Conservation (phyloP, 2,888 invertebrate species). For the Willowsia nigromaculata region DNA sequence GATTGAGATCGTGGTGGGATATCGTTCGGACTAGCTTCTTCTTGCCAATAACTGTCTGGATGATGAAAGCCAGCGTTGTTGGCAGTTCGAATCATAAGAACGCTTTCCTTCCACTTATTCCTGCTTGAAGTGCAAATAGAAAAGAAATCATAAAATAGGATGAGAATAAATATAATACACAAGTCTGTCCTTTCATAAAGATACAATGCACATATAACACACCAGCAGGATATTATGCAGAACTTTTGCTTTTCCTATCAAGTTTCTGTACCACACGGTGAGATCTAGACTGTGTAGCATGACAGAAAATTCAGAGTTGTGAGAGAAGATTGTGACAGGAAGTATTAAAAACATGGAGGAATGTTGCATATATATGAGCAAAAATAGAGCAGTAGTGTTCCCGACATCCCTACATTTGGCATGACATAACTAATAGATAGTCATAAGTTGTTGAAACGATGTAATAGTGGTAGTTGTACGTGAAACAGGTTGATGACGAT, state of each 20-base stretch:
- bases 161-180: neutral
- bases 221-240: neutral
- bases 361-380: too few relatives aligned
- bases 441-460: neutral
- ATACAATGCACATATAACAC: neutral
- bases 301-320: neutral
- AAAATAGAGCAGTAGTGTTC: neutral
- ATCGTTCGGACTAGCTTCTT: slow-evolving; percentile 76
- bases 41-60: slow-evolving; percentile 77
- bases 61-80: slow-evolving; percentile 75
- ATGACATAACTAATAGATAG: neutral
- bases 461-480: slow-evolving; percentile 1
- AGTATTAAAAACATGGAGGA: neutral
- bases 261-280: neutral
- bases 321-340: neutral
- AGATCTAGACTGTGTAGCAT: neutral
- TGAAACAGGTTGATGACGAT: neutral
- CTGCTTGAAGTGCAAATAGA: slow-evolving; percentile 55
- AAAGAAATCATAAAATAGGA: neutral
- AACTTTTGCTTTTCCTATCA: neutral
- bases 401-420: neutral
- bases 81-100: slow-evolving; percentile 78
- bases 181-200: neutral
- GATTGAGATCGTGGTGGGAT: slow-evolving; percentile 78
- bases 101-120: slow-evolving; percentile 78